Evolutionary conservation across 2,113 vertebrate genomes (phyloP), one percentile per base, ranked within the genome.

Genomic region (Gymnogyps californianus): DNA sequence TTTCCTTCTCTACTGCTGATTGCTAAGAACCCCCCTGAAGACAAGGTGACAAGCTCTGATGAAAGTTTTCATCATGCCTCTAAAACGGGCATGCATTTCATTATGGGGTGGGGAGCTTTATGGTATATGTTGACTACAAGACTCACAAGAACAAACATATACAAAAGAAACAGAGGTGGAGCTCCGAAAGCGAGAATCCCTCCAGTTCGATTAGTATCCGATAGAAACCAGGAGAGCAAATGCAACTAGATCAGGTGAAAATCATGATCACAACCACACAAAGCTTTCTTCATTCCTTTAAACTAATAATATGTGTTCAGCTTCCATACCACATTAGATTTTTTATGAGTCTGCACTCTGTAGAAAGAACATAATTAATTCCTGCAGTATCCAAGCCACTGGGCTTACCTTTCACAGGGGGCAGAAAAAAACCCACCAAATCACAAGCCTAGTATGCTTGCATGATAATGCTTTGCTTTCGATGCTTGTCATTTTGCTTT

Each of bases 401-500:
- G 34, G 32, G 12, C 21, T 77, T 36, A 46, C 19, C 14, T 62
- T 58, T 75, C 38, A 75, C 11, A 19, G 25, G 3, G 14, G 3
- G 11, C 10, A 31, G 31, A 31, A 36, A 44, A 25, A 54, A 15
- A 24, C 11, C 38, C 64, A 74, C 24, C 13, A 61, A 59, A 74
- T 28, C 2, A 54, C 4, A 54, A 97, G 80, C 44, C 67, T 70
- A 75, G n/a, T 46, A 85, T 62, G 21, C 52, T 92, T 93, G 84
- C 46, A 38, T 70, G 46, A 85, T 9, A 90, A 70, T 55, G 85
- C 55, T 91, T 76, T 86, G 28, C 61, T 95, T 96, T 95, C 20
- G 3, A 51, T 62, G 28, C 31, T 47, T 87, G 59, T 84, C 95
- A 81, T 87, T 98, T 96, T 93, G 76, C 67, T 97, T 94, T 94